Evolutionary conservation across 2,113 vertebrate species (phyloP).

Genomic region (Eurystomus gularis): DNA sequence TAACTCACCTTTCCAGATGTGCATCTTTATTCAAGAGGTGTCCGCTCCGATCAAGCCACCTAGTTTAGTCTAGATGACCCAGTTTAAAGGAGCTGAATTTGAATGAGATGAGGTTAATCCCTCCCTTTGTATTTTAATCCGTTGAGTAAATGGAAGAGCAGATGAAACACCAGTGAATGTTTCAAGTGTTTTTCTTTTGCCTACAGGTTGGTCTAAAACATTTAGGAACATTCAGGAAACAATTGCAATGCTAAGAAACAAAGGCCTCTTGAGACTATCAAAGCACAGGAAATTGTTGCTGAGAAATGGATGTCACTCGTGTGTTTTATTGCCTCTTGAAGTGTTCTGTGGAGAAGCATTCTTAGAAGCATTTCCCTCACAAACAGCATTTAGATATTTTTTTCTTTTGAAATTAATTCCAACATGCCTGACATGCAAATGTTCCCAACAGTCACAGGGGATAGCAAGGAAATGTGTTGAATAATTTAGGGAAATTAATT

Average conservation of each 20-base stretch:
- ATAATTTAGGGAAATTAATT: neutral
- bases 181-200: neutral
- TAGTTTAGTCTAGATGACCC: neutral
- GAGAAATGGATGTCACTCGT: neutral
- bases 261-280: neutral
- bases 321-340: conserved; percentile 9
- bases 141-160: neutral
- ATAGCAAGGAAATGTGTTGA: neutral
- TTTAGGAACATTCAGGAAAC: neutral
- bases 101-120: neutral
- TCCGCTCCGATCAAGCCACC: neutral
- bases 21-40: neutral
- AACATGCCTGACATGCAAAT: neutral
- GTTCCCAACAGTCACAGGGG: neutral
- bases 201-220: neutral
- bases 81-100: neutral
- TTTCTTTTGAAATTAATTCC: conserved; percentile 1
- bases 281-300: neutral
- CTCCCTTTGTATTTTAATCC: neutral
- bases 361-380: neutral
- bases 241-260: neutral
- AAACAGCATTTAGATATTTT: neutral
- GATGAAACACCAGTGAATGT: neutral
- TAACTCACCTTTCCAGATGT: neutral
- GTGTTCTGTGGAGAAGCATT: neutral